Percentiles rank a stretch among this genome's conserved stretches.
phyloP scores from a whole-genome alignment of 2,113 vertebrate species.

The Hydrochoerus hydrochaeris region DNA sequence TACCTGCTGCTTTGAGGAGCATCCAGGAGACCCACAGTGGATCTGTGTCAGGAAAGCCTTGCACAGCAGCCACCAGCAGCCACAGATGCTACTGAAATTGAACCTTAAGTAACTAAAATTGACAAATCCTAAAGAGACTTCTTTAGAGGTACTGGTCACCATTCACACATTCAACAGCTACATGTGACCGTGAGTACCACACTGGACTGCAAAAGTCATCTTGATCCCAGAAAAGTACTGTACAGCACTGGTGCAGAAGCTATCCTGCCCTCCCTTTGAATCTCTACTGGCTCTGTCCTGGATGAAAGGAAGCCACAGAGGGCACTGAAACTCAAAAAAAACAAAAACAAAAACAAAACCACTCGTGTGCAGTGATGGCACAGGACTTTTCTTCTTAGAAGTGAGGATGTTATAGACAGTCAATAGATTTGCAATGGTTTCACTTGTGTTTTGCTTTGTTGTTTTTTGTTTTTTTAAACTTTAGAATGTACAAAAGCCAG shows the following conservation, averaged over 20 bases:
- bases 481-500: no score
- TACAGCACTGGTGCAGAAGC: no score
- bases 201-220: neutral
- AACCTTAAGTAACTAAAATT: neutral
- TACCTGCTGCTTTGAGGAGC: neutral
- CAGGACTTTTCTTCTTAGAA: neutral
- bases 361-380: neutral
- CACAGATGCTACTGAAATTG: neutral
- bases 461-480: no score
- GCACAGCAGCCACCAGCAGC: neutral
- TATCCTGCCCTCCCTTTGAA: fast-evolving
- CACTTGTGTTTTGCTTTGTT: no score
- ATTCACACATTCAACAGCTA: neutral
- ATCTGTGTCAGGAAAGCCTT: no score
- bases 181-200: neutral
- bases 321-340: fast-evolving
- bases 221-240: neutral
- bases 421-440: neutral
- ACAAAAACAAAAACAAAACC: no score
- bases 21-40: neutral
- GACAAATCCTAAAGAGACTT: neutral
- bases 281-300: neutral
- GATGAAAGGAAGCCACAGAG: neutral
- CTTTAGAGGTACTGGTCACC: neutral
- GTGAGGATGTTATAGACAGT: neutral